A percentile compares a stretch with the other conserved stretches of the same genome.
These are phyloP conservation scores for Clitarchus hookeri DNA, from an alignment of 2,888 invertebrate genomes.

Conservation along the genomic window DNA sequence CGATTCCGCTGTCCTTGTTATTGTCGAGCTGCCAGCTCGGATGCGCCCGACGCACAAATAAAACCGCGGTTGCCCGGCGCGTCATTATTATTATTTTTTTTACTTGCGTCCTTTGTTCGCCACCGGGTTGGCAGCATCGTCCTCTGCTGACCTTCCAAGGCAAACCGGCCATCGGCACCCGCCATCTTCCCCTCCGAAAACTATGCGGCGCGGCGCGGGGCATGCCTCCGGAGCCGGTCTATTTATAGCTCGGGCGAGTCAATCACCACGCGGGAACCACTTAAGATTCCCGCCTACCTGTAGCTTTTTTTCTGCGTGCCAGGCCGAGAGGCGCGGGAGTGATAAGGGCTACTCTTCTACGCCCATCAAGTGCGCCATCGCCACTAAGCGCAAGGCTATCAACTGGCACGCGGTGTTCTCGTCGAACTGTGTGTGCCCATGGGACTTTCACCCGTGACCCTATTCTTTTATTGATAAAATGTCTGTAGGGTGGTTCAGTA, in stretches of 20 bases:
- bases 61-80: background rate
- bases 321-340: no score
- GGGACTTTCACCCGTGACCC: no score
- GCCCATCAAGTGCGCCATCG: no score
- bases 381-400: no score
- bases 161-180: background rate
- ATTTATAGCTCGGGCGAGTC: background rate
- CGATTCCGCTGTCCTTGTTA: no score
- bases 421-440: no score
- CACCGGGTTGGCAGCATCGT: background rate
- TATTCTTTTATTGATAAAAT: no score
- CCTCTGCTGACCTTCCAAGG: background rate
- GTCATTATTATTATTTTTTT: background rate
- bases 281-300: no score
- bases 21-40: background rate
- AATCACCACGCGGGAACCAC: background rate
- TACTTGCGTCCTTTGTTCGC: background rate
- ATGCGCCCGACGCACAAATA: background rate
- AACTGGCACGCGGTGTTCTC: no score
- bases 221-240: background rate
- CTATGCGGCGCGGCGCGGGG: background rate
- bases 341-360: no score
- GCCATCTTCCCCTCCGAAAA: background rate
- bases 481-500: no score
- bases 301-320: no score